Conservation (phyloP, 2,888 invertebrate genomes). For the Cinara cedri region DNA sequence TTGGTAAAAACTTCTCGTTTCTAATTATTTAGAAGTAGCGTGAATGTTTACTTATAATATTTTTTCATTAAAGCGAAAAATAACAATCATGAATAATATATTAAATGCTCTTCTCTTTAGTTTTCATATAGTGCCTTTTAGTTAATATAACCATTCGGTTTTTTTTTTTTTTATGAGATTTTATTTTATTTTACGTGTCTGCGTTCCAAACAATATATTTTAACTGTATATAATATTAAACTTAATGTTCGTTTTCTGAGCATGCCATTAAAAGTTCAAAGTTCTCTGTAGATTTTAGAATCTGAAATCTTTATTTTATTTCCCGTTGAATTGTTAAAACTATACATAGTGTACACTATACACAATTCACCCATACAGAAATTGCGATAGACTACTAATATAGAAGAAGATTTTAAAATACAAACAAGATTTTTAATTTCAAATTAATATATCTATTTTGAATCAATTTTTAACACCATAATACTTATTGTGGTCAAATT, state of each 20-base stretch:
- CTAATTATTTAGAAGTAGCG: slow-evolving; percentile 18
- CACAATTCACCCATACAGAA: too few relatives aligned
- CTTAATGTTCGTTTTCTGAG: neutral
- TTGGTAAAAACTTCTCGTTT: neutral
- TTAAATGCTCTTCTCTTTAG: neutral
- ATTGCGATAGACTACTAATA: too few relatives aligned
- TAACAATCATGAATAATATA: slow-evolving; percentile 6
- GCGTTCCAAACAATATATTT: neutral
- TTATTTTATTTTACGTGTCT: neutral
- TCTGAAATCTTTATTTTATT: neutral
- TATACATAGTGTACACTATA: too few relatives aligned
- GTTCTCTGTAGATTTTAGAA: neutral
- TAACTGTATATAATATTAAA: neutral
- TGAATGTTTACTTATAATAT: slow-evolving; percentile 31
- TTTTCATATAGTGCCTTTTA: neutral
- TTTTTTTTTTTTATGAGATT: neutral
- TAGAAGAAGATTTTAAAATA: too few relatives aligned
- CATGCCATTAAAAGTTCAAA: neutral
- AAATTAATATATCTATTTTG: too few relatives aligned
- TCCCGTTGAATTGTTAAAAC: neutral
- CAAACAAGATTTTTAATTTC: too few relatives aligned
- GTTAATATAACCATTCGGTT: slow-evolving; percentile 5
- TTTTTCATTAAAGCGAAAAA: neutral
- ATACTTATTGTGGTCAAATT: too few relatives aligned
- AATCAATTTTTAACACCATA: too few relatives aligned